Evolutionary conservation across 2,797 vertebrate genomes (phyloP).

Genomic region (Pantherophis alleghaniensis): DNA sequence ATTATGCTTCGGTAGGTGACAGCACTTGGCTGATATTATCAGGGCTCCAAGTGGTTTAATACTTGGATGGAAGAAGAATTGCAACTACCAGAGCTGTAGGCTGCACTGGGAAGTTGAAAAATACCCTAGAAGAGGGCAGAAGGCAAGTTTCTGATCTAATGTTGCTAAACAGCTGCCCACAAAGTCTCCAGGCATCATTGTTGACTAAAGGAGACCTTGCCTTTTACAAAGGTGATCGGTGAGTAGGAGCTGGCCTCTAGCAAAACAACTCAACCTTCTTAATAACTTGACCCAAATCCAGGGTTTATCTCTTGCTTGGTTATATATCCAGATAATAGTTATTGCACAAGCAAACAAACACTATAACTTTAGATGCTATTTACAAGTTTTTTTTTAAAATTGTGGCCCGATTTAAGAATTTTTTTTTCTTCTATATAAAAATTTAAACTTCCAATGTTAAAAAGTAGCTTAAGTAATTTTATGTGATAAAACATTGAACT

Average conservation of each 20-base stretch:
- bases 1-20: not conserved
- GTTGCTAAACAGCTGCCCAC: not conserved
- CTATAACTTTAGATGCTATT: not conserved
- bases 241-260: not conserved
- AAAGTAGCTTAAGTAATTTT: not conserved
- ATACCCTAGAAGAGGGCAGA: not conserved
- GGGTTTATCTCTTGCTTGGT: not conserved
- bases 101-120: not conserved
- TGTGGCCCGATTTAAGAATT: not conserved
- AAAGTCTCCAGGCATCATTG: not conserved
- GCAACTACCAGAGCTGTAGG: not conserved
- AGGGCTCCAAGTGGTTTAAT: not conserved
- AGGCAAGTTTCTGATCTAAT: not conserved
- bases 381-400: not conserved
- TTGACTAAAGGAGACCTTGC: not conserved
- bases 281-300: not conserved
- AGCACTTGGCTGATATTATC: not conserved
- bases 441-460: not conserved
- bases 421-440: not conserved
- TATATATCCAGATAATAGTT: not conserved
- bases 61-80: not conserved
- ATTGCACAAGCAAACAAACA: not conserved
- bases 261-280: not conserved
- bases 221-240: not conserved
- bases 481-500: not conserved